A percentile compares a stretch with the other conserved stretches of the same genome.
Evolutionary conservation across 2,888 invertebrate genomes (phyloP).

Genomic region (Pedicia rivosa): DNA sequence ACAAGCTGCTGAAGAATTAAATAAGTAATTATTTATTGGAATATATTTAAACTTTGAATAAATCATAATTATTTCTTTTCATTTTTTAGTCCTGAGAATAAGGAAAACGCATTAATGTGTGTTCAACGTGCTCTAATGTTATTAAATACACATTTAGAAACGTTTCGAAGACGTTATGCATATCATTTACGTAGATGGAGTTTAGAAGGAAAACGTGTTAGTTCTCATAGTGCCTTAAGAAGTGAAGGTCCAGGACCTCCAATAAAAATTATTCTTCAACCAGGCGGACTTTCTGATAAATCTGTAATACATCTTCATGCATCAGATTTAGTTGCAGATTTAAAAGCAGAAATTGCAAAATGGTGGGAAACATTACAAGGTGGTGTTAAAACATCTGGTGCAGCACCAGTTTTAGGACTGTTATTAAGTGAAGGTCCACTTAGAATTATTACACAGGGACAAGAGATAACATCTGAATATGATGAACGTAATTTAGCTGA

Average conservation of each 20-base stretch:
- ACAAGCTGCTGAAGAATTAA: slow-evolving; percentile 60
- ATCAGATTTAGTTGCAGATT: slow-evolving; percentile 79
- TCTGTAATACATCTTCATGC: slow-evolving; percentile 65
- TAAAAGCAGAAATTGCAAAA: slow-evolving; percentile 86
- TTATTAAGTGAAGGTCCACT: slow-evolving; percentile 70
- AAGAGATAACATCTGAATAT: slow-evolving; percentile 81
- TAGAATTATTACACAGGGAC: slow-evolving; percentile 84
- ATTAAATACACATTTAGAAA: slow-evolving; percentile 84
- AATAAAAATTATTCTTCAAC: slow-evolving; percentile 69
- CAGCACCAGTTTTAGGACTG: slow-evolving; percentile 43
- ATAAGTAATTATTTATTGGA: slow-evolving; percentile 24
- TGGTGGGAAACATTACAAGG: slow-evolving; percentile 68
- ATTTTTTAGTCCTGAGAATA: slow-evolving; percentile 22
- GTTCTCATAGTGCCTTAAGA: slow-evolving; percentile 45
- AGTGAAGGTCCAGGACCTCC: slow-evolving; percentile 41
- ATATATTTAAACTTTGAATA: neutral
- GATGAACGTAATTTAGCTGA: slow-evolving; percentile 83
- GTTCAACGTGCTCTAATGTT: slow-evolving; percentile 80
- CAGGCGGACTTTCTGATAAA: slow-evolving; percentile 75
- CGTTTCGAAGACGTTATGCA: slow-evolving; percentile 74
- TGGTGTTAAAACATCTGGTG: slow-evolving; percentile 22
- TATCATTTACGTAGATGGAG: slow-evolving; percentile 83
- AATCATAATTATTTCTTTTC: neutral
- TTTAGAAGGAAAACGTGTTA: slow-evolving; percentile 62
- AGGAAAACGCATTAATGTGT: slow-evolving; percentile 71